Conservation (phyloP, 92 coral and sea anemone species). For the Porites divaricata region DNA sequence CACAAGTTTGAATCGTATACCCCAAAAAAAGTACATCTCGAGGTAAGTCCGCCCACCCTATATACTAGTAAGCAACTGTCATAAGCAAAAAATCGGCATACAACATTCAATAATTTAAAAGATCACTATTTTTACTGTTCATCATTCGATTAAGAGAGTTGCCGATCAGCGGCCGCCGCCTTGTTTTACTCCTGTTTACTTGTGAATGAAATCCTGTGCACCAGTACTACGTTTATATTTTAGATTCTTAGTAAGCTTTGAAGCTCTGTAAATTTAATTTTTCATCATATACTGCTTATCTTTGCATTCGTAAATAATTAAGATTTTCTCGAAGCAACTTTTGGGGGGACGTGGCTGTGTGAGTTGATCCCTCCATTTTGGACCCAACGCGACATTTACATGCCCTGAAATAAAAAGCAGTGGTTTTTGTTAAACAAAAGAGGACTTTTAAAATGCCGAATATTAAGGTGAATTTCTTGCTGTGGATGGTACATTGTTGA, state of each 20-base stretch:
- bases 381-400: neutral
- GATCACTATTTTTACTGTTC: neutral
- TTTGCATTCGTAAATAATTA: neutral
- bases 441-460: neutral
- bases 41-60: neutral
- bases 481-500: neutral
- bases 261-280: neutral
- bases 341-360: neutral
- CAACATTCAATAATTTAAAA: neutral
- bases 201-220: neutral
- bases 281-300: neutral
- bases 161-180: neutral
- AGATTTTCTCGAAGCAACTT: neutral
- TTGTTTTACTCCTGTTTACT: neutral
- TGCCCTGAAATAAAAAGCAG: neutral
- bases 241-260: neutral
- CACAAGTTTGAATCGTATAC: neutral
- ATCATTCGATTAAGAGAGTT: neutral
- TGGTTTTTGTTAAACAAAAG: neutral
- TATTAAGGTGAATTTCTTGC: neutral
- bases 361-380: neutral
- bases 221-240: neutral
- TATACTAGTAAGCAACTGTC: neutral
- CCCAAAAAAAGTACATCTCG: too few relatives aligned
- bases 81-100: neutral